Percentiles rank a stretch among this genome's conserved stretches.
Conservation (phyloP, 2,888 invertebrate species). For the Agonopterix alstromeriana region DNA sequence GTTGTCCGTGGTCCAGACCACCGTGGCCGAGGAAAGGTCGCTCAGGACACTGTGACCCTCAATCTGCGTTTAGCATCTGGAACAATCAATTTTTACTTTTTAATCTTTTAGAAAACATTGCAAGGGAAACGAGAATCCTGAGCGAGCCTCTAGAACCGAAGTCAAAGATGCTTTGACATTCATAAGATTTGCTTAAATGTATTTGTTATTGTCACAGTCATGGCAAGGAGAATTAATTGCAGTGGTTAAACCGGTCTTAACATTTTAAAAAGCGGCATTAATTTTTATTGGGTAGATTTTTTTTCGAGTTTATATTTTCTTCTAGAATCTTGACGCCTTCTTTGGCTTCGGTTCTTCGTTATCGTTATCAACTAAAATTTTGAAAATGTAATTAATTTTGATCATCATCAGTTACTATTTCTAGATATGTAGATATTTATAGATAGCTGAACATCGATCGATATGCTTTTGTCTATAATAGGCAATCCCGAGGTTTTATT, state of each 20-base stretch:
- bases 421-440: too few species aligned
- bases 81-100: constrained; percentile 70
- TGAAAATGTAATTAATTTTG: too few species aligned
- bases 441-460: too few species aligned
- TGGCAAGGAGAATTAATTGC: too few species aligned
- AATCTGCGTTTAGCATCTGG: constrained; percentile 72
- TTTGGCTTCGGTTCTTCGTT: constrained; percentile 13
- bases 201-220: too few species aligned
- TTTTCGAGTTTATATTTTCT: neutral
- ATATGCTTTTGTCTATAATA: too few species aligned
- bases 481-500: too few species aligned
- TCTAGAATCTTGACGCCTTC: constrained; percentile 6
- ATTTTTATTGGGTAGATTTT: neutral
- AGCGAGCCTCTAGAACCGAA: constrained; percentile 59
- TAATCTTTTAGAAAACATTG: constrained; percentile 38
- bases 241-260: too few species aligned
- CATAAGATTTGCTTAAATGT: neutral
- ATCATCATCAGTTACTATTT: too few species aligned
- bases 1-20: too few species aligned
- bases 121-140: constrained; percentile 49
- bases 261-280: too few species aligned
- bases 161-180: constrained; percentile 12
- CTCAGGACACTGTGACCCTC: constrained; percentile 65
- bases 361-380: neutral
- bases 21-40: constrained; percentile 30